phyloP scores from a whole-genome alignment of 2,797 vertebrate species.

The Choloepus didactylus region DNA sequence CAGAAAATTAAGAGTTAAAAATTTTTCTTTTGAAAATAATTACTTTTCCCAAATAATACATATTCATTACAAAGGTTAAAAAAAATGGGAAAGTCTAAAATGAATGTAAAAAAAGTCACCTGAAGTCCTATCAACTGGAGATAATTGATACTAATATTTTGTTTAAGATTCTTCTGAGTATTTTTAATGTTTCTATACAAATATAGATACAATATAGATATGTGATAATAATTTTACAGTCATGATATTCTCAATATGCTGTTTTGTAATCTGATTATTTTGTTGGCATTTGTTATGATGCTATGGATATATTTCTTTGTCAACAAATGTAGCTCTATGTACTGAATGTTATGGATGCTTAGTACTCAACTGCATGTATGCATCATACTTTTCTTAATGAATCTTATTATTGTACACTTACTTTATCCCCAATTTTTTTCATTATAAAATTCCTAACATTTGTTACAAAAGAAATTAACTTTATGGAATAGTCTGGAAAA shows the following conservation, averaged over 20 bases:
- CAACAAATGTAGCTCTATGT: neutral
- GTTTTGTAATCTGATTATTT: neutral
- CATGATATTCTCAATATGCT: neutral
- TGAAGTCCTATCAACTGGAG: neutral
- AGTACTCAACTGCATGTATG: neutral
- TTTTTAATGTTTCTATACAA: neutral
- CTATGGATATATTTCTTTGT: neutral
- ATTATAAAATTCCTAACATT: neutral
- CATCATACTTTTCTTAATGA: slow-evolving; percentile 8
- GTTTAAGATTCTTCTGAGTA: neutral
- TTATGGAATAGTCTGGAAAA: no score
- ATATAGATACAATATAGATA: neutral
- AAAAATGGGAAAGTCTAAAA: slow-evolving; percentile 13
- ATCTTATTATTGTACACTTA: neutral
- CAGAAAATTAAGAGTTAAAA: neutral
- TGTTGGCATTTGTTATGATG: neutral
- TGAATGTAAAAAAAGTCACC: neutral
- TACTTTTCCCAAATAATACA: neutral
- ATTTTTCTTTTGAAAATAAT: neutral
- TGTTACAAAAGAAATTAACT: no score
- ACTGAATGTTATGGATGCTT: neutral
- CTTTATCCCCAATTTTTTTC: neutral
- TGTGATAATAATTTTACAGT: neutral
- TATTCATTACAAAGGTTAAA: neutral
- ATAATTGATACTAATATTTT: neutral